Base-by-base conservation (phyloP, 2,888 invertebrate species). In the Physocephala rufipes region DNA sequence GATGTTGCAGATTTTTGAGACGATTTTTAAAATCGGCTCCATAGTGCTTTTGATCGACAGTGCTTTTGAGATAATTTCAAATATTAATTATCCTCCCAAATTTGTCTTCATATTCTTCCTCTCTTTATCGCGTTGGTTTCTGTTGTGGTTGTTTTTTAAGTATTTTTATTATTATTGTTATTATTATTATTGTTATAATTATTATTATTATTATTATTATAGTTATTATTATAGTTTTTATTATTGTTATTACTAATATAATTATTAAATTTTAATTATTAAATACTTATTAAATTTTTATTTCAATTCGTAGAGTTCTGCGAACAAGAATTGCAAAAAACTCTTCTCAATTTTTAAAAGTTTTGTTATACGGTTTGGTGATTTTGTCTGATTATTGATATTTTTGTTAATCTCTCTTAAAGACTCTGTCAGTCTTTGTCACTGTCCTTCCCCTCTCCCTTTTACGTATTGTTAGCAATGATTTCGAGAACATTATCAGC, bases 171-270 rank as follows among this genome's bases (percentile, higher is more conserved):
- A 36, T 36, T 36, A 7, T 26, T 30, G 13, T 30, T 59, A 30
- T 30, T 59, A 7, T 21, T 2, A 12, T 62, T 19, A 62, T 63
- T 63, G 45, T 63, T 45, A 63, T 63, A 63, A 63, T 45, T 45
- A 21, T 24, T 15, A 43, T 36, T 9, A 7, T 36, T 36, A 36
- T 7, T 4, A 7, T 36, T 36, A 9, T 36, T 36, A 7, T 36
- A 36, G 36, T 36, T 36, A n/a, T n/a, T n/a, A n/a, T n/a, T n/a
- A n/a, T n/a, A n/a, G n/a, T n/a, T n/a, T n/a, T n/a, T n/a, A n/a
- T n/a, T n/a, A n/a, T n/a, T n/a, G n/a, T n/a, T n/a, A n/a, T n/a
- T n/a, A n/a, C n/a, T n/a, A n/a, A n/a, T n/a, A n/a, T n/a, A n/a
- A n/a, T n/a, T n/a, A n/a, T n/a, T n/a, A n/a, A n/a, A n/a, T n/a